A percentile compares a stretch with the other conserved stretches of the same genome.
phyloP scores from a whole-genome alignment of 1,140 invertebrate genomes.

The Dreissena rostriformis region DNA sequence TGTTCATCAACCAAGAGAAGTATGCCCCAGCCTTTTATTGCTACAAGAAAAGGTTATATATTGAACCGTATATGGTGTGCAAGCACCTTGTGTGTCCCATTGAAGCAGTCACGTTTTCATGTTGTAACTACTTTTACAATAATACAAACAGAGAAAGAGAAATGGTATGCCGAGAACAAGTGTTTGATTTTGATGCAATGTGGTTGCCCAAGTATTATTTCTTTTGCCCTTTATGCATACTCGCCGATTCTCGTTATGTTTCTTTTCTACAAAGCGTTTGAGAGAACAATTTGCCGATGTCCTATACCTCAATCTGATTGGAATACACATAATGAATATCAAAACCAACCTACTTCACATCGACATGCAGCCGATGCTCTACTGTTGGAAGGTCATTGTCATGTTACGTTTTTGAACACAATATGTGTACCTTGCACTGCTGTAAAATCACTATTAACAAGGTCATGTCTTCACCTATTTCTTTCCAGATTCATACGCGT shows the following conservation, averaged over 20 bases:
- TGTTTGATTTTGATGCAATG: constrained; percentile 38
- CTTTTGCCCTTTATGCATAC: constrained; percentile 32
- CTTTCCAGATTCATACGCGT: constrained; percentile 1
- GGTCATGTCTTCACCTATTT: not conserved
- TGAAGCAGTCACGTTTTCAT: constrained; percentile 29
- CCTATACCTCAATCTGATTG: not conserved
- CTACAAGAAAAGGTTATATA: constrained; percentile 14
- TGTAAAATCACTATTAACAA: not conserved
- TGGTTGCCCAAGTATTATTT: constrained; percentile 39
- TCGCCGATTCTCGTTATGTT: constrained; percentile 34
- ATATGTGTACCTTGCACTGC: not conserved
- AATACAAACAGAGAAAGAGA: not conserved
- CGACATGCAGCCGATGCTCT: not conserved
- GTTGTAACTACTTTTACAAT: constrained; percentile 32
- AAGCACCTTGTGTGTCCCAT: constrained; percentile 49
- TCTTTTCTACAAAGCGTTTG: not conserved
- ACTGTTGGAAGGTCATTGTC: not conserved
- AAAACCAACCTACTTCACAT: not conserved
- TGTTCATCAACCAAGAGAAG: constrained; percentile 10
- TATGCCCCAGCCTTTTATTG: constrained; percentile 48
- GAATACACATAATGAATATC: not conserved
- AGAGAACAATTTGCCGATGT: not conserved
- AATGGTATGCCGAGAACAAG: not conserved
- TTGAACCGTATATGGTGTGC: constrained; percentile 44
- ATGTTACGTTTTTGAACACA: not conserved